Percentiles rank a stretch among this genome's conserved stretches.
These are phyloP conservation scores for Caenorhabditis afra DNA, from an alignment of 2,888 invertebrate species.

Conservation along the genomic window DNA sequence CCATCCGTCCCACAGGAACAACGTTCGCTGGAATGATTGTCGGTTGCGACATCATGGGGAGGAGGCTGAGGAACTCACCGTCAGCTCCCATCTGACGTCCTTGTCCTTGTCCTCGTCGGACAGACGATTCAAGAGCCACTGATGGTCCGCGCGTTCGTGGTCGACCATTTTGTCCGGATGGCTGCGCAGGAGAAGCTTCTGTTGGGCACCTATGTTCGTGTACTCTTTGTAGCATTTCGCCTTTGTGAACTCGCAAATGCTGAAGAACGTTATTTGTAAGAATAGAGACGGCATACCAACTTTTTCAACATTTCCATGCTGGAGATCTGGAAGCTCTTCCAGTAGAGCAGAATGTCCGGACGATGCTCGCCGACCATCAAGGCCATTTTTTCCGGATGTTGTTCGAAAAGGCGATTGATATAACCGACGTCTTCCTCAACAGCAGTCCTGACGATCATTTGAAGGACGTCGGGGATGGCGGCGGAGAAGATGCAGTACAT, in stretches of 20 bases:
- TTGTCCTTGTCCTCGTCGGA: neutral
- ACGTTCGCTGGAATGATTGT: too few species aligned
- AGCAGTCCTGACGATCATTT: conserved; percentile 16
- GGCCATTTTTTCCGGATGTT: neutral
- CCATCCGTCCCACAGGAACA: too few species aligned
- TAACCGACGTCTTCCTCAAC: neutral
- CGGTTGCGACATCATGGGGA: too few species aligned
- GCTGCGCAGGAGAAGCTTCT: too few species aligned
- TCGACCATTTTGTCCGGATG: too few species aligned
- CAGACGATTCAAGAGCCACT: neutral
- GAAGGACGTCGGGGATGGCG: neutral
- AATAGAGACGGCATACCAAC: too few species aligned
- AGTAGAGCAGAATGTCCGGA: neutral
- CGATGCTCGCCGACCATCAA: neutral
- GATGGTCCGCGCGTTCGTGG: neutral
- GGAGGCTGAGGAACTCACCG: neutral
- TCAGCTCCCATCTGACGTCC: neutral
- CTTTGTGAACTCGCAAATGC: too few species aligned
- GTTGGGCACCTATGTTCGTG: too few species aligned
- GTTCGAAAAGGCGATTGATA: neutral
- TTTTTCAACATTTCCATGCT: too few species aligned
- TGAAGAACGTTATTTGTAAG: too few species aligned
- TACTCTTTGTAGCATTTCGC: too few species aligned
- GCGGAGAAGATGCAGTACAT: neutral
- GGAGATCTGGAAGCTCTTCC: neutral